phyloP scores from a whole-genome alignment of 2,797 vertebrate genomes.

The Hydrophis major region DNA sequence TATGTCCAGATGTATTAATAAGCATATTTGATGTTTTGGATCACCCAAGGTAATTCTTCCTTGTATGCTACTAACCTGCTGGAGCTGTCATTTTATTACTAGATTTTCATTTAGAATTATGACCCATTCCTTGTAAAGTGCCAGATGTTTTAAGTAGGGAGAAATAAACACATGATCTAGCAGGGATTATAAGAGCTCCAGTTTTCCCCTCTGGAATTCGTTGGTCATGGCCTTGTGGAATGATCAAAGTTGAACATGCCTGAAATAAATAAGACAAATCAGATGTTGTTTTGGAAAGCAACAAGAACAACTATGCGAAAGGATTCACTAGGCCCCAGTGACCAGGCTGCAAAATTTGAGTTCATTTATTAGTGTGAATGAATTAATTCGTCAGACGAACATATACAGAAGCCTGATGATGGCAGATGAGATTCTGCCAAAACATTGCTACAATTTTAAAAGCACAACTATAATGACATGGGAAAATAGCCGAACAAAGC shows the following conservation, averaged over 20 bases:
- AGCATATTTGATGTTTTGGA: constrained; percentile 57
- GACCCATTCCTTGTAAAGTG: constrained; percentile 51
- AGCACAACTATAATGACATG: no score
- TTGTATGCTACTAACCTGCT: constrained; percentile 45
- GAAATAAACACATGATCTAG: constrained; percentile 65
- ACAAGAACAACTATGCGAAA: not conserved
- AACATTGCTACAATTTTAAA: no score
- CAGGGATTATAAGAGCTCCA: constrained; percentile 50
- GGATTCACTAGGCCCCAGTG: not conserved
- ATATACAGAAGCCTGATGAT: no score
- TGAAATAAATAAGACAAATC: constrained; percentile 47
- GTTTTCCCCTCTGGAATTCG: constrained; percentile 26
- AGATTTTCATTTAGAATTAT: constrained; percentile 53
- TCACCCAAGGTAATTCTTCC: constrained; percentile 45
- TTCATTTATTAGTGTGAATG: not conserved
- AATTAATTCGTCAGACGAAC: not conserved
- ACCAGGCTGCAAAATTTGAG: no score
- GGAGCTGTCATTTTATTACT: constrained; percentile 48
- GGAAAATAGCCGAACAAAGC: no score
- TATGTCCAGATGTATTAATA: constrained; percentile 60
- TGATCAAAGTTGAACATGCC: constrained; percentile 48
- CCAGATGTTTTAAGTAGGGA: constrained; percentile 53
- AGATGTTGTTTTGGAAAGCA: not conserved
- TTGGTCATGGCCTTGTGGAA: constrained; percentile 3
- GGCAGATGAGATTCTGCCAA: no score